phyloP scores from a whole-genome alignment of 2,113 vertebrate genomes.

The Neomonachus schauinslandi region DNA sequence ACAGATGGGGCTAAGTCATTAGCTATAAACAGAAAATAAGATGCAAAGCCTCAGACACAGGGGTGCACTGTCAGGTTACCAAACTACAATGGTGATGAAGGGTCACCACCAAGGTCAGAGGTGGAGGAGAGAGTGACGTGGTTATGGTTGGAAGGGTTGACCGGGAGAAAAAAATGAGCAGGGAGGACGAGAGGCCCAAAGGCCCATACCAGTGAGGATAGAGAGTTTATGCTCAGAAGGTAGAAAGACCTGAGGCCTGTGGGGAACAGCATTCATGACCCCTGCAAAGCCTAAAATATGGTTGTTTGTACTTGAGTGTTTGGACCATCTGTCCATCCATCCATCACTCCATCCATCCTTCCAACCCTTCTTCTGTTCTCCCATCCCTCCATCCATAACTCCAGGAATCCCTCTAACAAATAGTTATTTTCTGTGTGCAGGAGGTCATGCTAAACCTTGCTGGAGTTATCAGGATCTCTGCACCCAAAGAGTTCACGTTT shows the following conservation, averaged over 20 bases:
- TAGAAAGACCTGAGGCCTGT: not conserved
- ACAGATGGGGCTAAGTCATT: not conserved
- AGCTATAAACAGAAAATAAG: not conserved
- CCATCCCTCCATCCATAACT: not conserved
- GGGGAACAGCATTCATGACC: no score
- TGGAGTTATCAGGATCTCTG: not conserved
- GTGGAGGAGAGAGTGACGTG: not conserved
- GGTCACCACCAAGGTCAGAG: not conserved
- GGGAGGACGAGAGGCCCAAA: not conserved
- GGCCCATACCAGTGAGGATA: rapidly evolving
- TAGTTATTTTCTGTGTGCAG: not conserved
- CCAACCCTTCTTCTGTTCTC: not conserved
- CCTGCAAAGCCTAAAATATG: not conserved
- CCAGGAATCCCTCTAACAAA: not conserved
- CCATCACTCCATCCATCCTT: rapidly evolving
- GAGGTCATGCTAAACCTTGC: not conserved
- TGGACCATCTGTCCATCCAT: not conserved
- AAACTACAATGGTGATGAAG: not conserved
- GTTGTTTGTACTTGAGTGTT: not conserved
- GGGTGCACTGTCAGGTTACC: not conserved
- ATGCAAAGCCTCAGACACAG: not conserved
- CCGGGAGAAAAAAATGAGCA: not conserved
- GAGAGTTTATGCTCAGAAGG: not conserved
- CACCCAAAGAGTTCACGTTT: not conserved
- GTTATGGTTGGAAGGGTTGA: not conserved